Evolutionary conservation across 1,140 invertebrate genomes (phyloP).

Genomic region (Panagrolaimus sp.): DNA sequence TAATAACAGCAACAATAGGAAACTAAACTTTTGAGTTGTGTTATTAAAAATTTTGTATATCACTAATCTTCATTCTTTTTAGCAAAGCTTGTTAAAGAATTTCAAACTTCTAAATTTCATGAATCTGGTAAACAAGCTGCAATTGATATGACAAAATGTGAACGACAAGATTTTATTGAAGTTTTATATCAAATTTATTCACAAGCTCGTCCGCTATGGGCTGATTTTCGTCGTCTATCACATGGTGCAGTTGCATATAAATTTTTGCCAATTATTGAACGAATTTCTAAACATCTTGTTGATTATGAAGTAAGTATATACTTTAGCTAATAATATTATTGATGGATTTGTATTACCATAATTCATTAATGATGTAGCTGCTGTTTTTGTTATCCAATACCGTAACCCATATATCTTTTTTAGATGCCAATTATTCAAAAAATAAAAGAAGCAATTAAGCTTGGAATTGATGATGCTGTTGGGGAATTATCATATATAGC

Average conservation of each 20-base stretch:
- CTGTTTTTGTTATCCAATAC: no score
- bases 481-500: conserved; percentile 15
- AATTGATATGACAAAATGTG: conserved; percentile 13
- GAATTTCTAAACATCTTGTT: conserved; percentile 11
- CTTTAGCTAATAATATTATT: no score
- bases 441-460: conserved; percentile 14
- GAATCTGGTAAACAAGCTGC: neutral
- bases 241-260: conserved; percentile 13
- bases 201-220: conserved; percentile 16
- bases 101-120: neutral
- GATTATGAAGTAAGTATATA: conserved; percentile 16
- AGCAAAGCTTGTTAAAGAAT: neutral
- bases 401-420: neutral
- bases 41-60: no score
- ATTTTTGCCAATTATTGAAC: conserved; percentile 12
- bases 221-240: conserved; percentile 13
- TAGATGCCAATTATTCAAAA: conserved; percentile 14
- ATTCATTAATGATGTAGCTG: no score
- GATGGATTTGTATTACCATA: neutral
- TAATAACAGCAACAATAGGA: no score
- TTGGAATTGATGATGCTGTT: conserved; percentile 11
- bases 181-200: conserved; percentile 19
- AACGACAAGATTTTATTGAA: conserved; percentile 8
- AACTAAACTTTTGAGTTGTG: no score
- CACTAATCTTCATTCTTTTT: no score